phyloP scores from a whole-genome alignment of 2,888 invertebrate genomes.

The Neoaliturus tenellus region DNA sequence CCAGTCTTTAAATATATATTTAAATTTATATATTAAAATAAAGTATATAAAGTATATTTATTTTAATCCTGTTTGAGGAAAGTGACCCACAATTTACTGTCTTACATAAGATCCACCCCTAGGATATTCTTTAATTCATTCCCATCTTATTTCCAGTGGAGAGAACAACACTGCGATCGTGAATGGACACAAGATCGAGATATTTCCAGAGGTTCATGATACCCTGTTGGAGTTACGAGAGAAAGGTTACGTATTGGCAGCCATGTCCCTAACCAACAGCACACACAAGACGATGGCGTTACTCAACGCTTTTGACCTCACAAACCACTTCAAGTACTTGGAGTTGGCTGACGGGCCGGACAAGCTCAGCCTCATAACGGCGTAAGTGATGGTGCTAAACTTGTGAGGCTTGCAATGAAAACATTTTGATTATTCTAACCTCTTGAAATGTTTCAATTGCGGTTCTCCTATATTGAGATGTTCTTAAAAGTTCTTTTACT shows the following conservation, averaged over 20 bases:
- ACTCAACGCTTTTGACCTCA: slow-evolving; percentile 31
- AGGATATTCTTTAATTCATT: too few species aligned
- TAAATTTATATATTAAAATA: too few species aligned
- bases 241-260: slow-evolving; percentile 25
- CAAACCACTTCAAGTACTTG: slow-evolving; percentile 31
- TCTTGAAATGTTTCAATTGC: too few species aligned
- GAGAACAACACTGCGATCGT: background rate
- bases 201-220: slow-evolving; percentile 9
- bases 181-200: background rate
- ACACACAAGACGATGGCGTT: slow-evolving; percentile 16
- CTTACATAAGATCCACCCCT: too few species aligned
- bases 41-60: too few species aligned
- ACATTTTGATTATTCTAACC: too few species aligned
- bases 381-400: background rate
- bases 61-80: too few species aligned
- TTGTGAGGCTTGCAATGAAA: too few species aligned
- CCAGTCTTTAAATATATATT: too few species aligned
- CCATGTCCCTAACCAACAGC: slow-evolving; percentile 12
- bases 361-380: slow-evolving; percentile 12
- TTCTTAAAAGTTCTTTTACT: too few species aligned
- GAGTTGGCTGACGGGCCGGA: slow-evolving; percentile 21
- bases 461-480: too few species aligned
- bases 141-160: background rate
- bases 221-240: slow-evolving; percentile 25
- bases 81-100: too few species aligned